These are phyloP conservation scores for Lophius piscatorius DNA, from an alignment of 2,113 vertebrate species.

Conservation along the genomic window DNA sequence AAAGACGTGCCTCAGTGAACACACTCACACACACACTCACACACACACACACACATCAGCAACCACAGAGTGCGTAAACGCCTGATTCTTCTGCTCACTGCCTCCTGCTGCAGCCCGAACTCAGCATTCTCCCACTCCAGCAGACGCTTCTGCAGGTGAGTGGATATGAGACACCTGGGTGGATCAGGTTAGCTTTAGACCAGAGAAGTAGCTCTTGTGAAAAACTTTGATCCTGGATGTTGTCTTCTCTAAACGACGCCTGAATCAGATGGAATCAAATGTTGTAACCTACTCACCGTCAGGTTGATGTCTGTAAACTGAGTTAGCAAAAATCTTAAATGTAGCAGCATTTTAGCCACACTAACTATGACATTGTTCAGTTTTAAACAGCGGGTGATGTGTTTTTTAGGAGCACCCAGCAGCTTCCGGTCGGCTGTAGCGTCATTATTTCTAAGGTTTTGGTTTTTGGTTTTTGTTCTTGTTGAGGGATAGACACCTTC, in stretches of 20 bases:
- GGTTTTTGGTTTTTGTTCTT: constrained; percentile 24
- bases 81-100: neutral
- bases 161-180: no score
- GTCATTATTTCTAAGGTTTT: constrained; percentile 11
- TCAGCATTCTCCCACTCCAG: no score
- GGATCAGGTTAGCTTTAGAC: neutral
- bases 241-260: constrained; percentile 5
- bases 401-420: constrained; percentile 41
- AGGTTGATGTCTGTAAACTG: neutral
- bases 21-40: no score
- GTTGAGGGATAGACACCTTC: constrained; percentile 11
- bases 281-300: neutral
- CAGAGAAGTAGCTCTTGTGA: constrained; percentile 13
- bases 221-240: constrained; percentile 11
- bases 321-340: constrained; percentile 25
- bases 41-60: no score
- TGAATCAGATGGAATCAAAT: neutral
- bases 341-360: constrained; percentile 55
- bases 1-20: constrained; percentile 1
- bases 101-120: neutral
- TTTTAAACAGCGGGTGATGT: constrained; percentile 15
- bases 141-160: no score
- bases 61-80: neutral
- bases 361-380: neutral
- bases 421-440: constrained; percentile 49